Base-by-base conservation (phyloP, 2,113 vertebrate genomes). In the Alaudala cheleensis region DNA sequence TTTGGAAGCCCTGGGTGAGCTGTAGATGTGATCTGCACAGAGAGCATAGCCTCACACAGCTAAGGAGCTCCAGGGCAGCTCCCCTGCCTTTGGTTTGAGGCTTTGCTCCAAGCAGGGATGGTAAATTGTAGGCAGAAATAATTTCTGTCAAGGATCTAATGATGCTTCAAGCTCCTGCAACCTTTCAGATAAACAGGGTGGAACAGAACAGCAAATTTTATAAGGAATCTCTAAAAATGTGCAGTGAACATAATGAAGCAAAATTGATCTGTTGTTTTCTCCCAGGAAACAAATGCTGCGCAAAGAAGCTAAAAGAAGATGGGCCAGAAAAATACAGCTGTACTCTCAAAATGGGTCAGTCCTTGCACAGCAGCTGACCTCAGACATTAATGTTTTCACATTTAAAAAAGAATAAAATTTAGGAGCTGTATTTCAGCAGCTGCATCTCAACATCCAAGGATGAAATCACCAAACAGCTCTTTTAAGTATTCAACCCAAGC, bases 191-290 rank as follows among this genome's bases (percentile, higher is more conserved):
- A 83, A 90, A 83, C 64, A 78, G 69, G 79, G 56, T 88, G 69
- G 93, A 94, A 78, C 76, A 71, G 47, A 7, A 40, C 34, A 15
- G 81, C 2, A 23, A 37, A 77, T 92, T 88, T 73, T 70, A 29
- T 58, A 78, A 88, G 82, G 33, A 74, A 51, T 77, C 58, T 88
- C 76, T 83, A 26, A 86, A 93, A 93, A 81, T 71, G 51, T 44
- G 39, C 85, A 26, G 56, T 12, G 90, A 83, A 77, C 49, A 33
- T 81, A 90, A 95, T 71, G 90, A 72, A 70, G 71, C 12, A 50
- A 93, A 93, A 92, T 69, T 79, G 92, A 78, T 93, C 86, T 82
- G 65, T 78, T 94, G 65, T 94, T 95, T 79, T 94, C 76, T 90
- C 53, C 60, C 49, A 50, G 85, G 71, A 94, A 94, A 86, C 44